Evolutionary conservation across 2,888 invertebrate genomes (phyloP), one percentile per base, ranked within the genome.

Genomic region (Aphelenchoides bicaudatus): DNA sequence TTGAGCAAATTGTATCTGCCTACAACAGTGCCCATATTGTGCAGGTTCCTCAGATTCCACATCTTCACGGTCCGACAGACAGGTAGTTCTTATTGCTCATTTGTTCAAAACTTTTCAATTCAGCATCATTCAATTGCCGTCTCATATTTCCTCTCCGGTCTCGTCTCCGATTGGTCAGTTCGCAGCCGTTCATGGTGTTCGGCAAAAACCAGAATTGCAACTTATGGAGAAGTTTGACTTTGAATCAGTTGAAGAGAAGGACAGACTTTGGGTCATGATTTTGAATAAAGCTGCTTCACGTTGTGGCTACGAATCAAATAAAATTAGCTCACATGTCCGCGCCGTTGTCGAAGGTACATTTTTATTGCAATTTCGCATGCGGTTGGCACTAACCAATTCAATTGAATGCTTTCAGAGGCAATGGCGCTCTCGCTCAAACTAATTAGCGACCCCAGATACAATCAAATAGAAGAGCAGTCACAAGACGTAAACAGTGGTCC

Each of bases 11-110:
- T 51, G 74, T 74, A 21, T 72, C 75, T 1, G 71, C 77, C 6
- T 77, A 77, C 54, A 67, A 67, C 21, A 70, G 68, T 55, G 72
- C 74, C 4, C 77, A 77, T 56, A 74, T 77, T 58, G 72, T 77
- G 3, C 74, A 73, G 51, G 73, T 73, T 27, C 75, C 74, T 3
- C 61, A 65, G 31, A 10, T 37, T n/a, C n/a, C n/a, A n/a, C n/a
- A n/a, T n/a, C n/a, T n/a, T 8, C 48, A 48, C 29, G 29, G 5
- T 8, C 31, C 28, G n/a, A 46, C 25, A n/a, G 46, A 46, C 25
- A 46, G 25, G 25, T 46, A n/a, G 5, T 46, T 28, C 19, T 21
- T 21, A n/a, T 21, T 16, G n/a, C n/a, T 16, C 46, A 25, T 46
- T 13, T 46, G 46, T 28, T 16, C 46, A 46, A 16, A 10, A 10